A percentile compares a stretch with the other conserved stretches of the same genome.
Evolutionary conservation across 2,113 vertebrate genomes (phyloP).

Genomic region (Cryptoleucopteryx plumbea): DNA sequence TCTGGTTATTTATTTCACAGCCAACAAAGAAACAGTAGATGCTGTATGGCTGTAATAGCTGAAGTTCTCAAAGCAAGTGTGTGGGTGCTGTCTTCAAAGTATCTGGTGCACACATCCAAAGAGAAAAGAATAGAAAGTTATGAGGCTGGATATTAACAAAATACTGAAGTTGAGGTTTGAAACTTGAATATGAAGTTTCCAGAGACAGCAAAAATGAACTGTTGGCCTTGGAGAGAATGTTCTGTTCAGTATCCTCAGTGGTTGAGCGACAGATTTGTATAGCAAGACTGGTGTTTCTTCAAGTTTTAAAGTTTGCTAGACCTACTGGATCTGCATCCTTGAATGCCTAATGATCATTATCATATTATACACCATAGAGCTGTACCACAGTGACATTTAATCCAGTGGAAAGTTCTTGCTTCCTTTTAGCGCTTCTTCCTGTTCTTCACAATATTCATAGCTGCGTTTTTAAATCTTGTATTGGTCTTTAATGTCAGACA

Average conservation of each 20-base stretch:
- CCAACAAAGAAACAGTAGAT: background rate
- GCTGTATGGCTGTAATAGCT: background rate
- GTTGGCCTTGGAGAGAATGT: background rate
- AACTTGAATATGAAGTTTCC: background rate
- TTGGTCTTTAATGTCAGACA: rapidly evolving
- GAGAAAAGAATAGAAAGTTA: background rate
- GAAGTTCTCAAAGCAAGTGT: background rate
- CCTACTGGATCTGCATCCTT: background rate
- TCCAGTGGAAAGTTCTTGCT: background rate
- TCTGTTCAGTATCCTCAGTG: background rate
- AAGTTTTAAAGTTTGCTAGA: background rate
- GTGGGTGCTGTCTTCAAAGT: background rate
- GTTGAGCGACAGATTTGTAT: background rate
- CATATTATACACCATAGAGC: background rate
- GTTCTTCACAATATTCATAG: background rate
- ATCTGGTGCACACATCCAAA: background rate
- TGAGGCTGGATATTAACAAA: background rate
- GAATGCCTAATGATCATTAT: background rate
- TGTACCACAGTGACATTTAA: background rate
- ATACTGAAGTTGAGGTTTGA: background rate
- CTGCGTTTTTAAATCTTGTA: background rate
- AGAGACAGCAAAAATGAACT: background rate
- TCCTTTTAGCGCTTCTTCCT: background rate
- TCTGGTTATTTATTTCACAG: slow-evolving; percentile 1
- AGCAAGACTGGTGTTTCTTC: background rate